Evolutionary conservation across 2,797 vertebrate species (phyloP).

Genomic region (Netta rufina): DNA sequence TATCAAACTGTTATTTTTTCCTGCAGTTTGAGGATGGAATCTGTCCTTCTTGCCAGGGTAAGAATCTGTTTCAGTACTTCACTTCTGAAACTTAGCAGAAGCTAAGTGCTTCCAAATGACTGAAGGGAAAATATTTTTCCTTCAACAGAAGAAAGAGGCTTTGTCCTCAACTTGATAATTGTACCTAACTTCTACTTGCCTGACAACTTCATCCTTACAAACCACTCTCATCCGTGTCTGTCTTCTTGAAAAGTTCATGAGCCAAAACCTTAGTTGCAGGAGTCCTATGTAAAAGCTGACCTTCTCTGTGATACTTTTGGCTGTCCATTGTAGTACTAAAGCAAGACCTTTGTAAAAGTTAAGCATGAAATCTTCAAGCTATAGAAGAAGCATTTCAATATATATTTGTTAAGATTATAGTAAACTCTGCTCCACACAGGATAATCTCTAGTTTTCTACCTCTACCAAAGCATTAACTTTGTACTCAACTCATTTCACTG

Average conservation of each 20-base stretch:
- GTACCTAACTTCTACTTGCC: neutral
- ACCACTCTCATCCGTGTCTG: neutral
- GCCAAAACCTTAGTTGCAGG: neutral
- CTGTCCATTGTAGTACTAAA: neutral
- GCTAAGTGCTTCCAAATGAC: neutral
- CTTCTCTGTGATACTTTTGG: neutral
- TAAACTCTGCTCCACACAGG: neutral
- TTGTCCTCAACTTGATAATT: neutral
- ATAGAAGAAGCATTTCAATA: neutral
- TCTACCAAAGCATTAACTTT: neutral
- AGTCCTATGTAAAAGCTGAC: neutral
- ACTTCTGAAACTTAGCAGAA: neutral
- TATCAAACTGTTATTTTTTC: neutral
- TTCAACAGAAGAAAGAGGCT: neutral
- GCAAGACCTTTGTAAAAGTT: neutral
- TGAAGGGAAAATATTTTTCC: neutral
- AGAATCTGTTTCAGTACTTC: conserved; percentile 33
- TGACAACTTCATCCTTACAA: neutral
- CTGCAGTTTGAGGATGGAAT: neutral
- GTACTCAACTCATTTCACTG: neutral
- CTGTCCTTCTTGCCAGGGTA: neutral
- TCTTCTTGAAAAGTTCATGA: neutral
- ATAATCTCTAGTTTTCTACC: neutral
- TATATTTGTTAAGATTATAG: neutral
- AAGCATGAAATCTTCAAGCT: neutral